phyloP scores from a whole-genome alignment of 2,113 vertebrate species.

The Sula dactylatra region DNA sequence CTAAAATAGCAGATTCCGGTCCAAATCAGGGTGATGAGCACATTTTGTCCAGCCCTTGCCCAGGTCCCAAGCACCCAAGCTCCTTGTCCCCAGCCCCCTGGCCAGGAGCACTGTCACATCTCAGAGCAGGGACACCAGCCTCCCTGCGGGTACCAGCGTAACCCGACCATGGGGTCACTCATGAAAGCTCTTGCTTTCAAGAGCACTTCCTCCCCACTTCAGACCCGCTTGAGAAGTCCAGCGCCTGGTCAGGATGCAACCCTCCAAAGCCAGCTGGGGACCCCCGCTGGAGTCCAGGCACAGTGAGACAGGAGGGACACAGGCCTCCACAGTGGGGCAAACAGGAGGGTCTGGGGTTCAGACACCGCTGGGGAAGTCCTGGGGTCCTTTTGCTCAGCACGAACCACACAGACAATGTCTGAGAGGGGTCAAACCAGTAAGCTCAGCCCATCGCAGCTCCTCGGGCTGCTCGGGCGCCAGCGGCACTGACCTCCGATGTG shows the following conservation, averaged over 20 bases:
- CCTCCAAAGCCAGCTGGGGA: neutral
- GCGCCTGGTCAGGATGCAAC: neutral
- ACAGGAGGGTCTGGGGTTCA: neutral
- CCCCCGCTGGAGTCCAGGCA: neutral
- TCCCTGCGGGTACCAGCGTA: accelerated
- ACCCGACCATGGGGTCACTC: accelerated
- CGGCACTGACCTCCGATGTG: accelerated
- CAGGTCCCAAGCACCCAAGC: neutral
- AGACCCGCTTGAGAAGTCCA: neutral
- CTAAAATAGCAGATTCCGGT: conserved; percentile 40
- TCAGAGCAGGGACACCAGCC: neutral
- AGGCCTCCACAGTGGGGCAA: neutral
- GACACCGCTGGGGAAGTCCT: neutral
- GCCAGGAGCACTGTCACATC: neutral
- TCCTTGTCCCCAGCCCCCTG: neutral
- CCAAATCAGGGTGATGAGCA: conserved; percentile 2
- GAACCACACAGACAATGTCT: accelerated
- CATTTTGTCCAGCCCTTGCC: neutral
- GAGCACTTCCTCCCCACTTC: neutral
- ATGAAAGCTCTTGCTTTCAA: neutral
- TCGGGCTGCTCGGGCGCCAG: neutral
- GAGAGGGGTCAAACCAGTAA: neutral
- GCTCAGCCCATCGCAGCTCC: neutral
- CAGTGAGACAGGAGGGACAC: accelerated
- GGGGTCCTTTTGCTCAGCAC: neutral